phyloP scores from a whole-genome alignment of 1,140 invertebrate species.

The Drosophila simulans region DNA sequence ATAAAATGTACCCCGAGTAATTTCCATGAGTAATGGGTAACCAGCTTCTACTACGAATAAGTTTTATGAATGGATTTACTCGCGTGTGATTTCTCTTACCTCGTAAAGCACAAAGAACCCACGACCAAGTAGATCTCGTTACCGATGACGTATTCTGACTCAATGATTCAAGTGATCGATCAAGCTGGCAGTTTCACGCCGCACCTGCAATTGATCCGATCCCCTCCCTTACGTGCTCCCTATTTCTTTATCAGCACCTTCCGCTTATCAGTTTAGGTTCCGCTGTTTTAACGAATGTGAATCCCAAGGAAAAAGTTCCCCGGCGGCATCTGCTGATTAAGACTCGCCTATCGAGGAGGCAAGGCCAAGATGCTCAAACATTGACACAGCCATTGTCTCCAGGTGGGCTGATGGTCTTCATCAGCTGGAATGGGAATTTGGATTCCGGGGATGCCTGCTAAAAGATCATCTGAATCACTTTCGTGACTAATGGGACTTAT shows the following conservation, averaged over 20 bases:
- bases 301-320: conserved; percentile 37
- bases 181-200: conserved; percentile 1
- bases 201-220: conserved; percentile 13
- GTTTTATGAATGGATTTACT: conserved; percentile 34
- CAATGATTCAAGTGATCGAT: conserved; percentile 30
- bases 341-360: conserved; percentile 18
- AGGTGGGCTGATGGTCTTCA: conserved; percentile 15
- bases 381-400: conserved; percentile 23
- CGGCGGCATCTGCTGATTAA: conserved; percentile 10
- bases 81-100: conserved; percentile 6
- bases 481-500: too few species aligned
- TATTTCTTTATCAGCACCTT: conserved; percentile 30
- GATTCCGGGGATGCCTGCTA: conserved; percentile 6
- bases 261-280: conserved; percentile 23
- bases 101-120: conserved; percentile 14
- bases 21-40: not conserved
- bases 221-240: not conserved
- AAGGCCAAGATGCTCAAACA: conserved; percentile 41
- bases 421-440: conserved; percentile 4
- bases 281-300: conserved; percentile 4
- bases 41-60: conserved; percentile 21
- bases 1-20: not conserved
- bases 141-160: conserved; percentile 1
- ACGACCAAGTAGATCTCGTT: conserved; percentile 13
- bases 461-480: conserved; percentile 2